These are phyloP conservation scores for Apamea crenata DNA, from an alignment of 2,888 invertebrate species.

Conservation along the genomic window DNA sequence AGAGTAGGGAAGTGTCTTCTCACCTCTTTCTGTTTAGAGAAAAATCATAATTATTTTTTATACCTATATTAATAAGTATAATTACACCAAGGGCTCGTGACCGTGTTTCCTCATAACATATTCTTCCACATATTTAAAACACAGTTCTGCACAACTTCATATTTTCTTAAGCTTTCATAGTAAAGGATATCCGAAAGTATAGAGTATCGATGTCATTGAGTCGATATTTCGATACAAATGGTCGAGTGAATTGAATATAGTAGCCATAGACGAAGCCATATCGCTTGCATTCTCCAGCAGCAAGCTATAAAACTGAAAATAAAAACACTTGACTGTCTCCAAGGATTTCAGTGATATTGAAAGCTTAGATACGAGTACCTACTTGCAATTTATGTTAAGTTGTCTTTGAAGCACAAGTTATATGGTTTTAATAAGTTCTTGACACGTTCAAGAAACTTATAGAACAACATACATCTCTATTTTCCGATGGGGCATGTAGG, in stretches of 20 bases:
- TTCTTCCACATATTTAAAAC: not conserved
- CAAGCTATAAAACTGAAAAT: conserved; percentile 41
- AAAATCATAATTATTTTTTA: too few relatives aligned
- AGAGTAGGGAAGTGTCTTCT: too few relatives aligned
- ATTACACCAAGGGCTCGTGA: too few relatives aligned
- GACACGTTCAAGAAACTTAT: not conserved
- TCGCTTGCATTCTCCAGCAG: conserved; percentile 14
- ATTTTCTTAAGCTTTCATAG: not conserved
- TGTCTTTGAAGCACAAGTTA: not conserved
- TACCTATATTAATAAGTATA: too few relatives aligned
- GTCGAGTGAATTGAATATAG: conserved; percentile 43
- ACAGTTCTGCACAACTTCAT: not conserved
- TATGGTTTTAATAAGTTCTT: not conserved
- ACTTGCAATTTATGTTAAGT: conserved; percentile 28
- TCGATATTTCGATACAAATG: conserved; percentile 28
- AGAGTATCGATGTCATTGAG: conserved; percentile 20
- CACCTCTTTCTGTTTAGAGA: too few relatives aligned
- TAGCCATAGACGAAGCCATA: conserved; percentile 22
- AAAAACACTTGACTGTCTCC: conserved; percentile 37
- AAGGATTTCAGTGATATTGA: conserved; percentile 31
- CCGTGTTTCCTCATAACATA: not conserved
- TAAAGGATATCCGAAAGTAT: conserved; percentile 37
- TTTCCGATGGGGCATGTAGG: too few relatives aligned
- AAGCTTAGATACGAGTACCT: conserved; percentile 6
- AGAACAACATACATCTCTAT: too few relatives aligned